Evolutionary conservation across 2,888 invertebrate genomes (phyloP), one percentile per base, ranked within the genome.

Genomic region (Dynastes tityus): DNA sequence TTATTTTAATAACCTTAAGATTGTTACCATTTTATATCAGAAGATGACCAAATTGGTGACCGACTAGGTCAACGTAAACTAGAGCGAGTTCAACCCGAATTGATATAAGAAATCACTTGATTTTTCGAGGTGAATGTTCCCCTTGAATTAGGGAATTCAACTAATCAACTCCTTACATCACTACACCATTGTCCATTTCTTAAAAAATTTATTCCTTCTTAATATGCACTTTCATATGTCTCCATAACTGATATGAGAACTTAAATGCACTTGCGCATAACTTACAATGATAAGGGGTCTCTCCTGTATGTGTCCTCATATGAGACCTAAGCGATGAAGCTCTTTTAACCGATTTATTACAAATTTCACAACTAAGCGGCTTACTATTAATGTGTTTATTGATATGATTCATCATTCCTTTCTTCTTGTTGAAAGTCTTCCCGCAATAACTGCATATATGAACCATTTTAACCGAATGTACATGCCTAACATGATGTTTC

Each of bases 271-370:
- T 22, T 40, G 9, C 11, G 8, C 73, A 74, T 16, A 45, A 3
- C 11, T 61, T 13, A n/a, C 63, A 74, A 27, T 22, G n/a, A 61
- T 58, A 77, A 11, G 68, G 77, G 0, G 55, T 77, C 40, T 67
- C 67, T 0, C 58, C 55, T 8, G 68, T 67, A 40, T 76, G 76
- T 13, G 13, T 55, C 6, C 68, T 37, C 76, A 76, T 76, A 68
- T 76, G 76, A 1, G 16, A 6, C 8, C 4, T 22, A 40, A 67
- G 16, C 16, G 11, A 16, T 5, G 22, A 22, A 2, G 6, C 3
- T 29, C 40, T 55, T 22, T 58, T 58, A 55, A 76, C 55, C 13
- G 16, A 5, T 49, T 74, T 74, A 37, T 5, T 37, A 40, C 76
- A 76, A 53, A 67, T 32, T 32, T 76, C 16, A 16, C 76, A 76